Conservation (phyloP, 2,113 vertebrate species). For the Nestor notabilis region DNA sequence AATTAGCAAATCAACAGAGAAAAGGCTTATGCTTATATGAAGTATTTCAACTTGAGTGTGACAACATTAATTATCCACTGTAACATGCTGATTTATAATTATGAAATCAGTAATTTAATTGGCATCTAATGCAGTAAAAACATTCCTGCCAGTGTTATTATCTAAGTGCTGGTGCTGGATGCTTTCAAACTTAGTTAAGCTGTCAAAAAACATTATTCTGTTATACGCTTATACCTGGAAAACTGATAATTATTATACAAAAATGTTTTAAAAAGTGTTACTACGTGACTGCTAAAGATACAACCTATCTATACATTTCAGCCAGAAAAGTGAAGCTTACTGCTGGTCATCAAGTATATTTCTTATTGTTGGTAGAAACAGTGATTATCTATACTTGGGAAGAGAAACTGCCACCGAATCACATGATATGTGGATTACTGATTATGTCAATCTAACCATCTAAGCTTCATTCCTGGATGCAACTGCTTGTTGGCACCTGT, state of each 20-base stretch:
- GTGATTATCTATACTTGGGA: neutral
- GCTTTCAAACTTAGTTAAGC: constrained; percentile 56
- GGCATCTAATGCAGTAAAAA: constrained; percentile 70
- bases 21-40: constrained; percentile 48
- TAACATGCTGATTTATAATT: constrained; percentile 70
- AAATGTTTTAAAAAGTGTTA: neutral
- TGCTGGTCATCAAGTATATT: neutral
- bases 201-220: constrained; percentile 41
- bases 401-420: neutral
- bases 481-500: neutral
- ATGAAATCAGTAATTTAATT: constrained; percentile 79
- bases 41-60: constrained; percentile 66
- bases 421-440: neutral
- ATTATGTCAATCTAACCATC: neutral
- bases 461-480: neutral
- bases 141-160: constrained; percentile 58
- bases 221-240: constrained; percentile 10
- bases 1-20: constrained; percentile 65
- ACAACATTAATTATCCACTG: constrained; percentile 73
- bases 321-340: neutral
- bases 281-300: neutral
- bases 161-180: constrained; percentile 35
- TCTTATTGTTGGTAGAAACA: neutral
- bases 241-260: neutral
- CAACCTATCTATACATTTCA: neutral